Base-by-base conservation (phyloP, 2,797 vertebrate species). In the Gambusia yucatana region DNA sequence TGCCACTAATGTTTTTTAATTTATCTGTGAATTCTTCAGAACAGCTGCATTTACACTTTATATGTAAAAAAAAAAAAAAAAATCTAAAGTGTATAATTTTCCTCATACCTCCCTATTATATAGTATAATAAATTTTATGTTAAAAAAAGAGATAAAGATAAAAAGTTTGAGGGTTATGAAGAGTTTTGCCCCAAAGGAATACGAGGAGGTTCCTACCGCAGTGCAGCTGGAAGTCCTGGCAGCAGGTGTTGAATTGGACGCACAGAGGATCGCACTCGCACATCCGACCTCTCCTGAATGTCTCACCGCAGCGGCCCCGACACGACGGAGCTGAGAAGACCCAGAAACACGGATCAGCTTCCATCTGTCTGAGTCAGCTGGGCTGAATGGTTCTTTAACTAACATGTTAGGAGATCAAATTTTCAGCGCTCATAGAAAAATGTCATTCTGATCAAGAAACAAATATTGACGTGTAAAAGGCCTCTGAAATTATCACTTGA, bases 241-340 rank as follows among this genome's bases (percentile, higher is more conserved):
- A 99, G 82, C 98, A 99, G 75, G 97, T 97, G 90, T 92, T 95
- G 0, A 88, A 97, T 6, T 78, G 87, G 20, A 79, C 76, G 50
- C 97, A 98, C 0, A 95, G 90, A 0, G 89, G 28, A 0, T 98
- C 97, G 7, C 98, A 99, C 76, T 97, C 96, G 1, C 98, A 99
- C 46, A 81, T 86, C 59, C 90, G 92, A 28, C 97, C 97, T 48
- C 97, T 93, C 20, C 87, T 83, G 52, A 97, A 98, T 6, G 82
- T 0, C 84, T 98, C 97, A 0, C 92, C 95, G 89, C 98, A 99
- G 75, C 97, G 96, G 72, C 97, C 97, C 88, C 80, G 92, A 88
- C 98, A 99, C 76, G 97, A 98, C 75, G 70, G 81, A 39, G 89
- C 97, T 98, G 92, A 14, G 4, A 80, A 76, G 30, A 17, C 33